Evolutionary conservation across 2,888 invertebrate species (phyloP).

Genomic region (Mesoligia furuncula): DNA sequence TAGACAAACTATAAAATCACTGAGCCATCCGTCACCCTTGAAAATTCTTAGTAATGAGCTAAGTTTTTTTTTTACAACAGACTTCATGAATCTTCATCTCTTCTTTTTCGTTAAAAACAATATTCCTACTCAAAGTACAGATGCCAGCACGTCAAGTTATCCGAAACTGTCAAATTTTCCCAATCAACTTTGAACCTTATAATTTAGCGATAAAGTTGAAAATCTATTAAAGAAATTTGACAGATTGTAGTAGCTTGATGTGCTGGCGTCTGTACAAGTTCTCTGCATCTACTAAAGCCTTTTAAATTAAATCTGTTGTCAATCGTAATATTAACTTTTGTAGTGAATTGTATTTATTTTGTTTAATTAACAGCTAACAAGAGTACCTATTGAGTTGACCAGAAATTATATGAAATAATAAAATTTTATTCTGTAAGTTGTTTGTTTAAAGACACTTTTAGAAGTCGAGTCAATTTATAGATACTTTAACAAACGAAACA

Average conservation of each 20-base stretch:
- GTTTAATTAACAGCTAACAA: not conserved
- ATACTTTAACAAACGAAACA: not conserved
- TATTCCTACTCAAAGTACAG: not conserved
- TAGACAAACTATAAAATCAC: constrained; percentile 3
- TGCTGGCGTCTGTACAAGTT: no score
- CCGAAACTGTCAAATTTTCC: no score
- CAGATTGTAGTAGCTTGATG: no score
- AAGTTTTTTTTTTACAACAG: not conserved
- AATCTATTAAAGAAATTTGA: no score
- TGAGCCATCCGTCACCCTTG: no score
- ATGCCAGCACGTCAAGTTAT: no score
- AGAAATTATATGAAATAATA: not conserved
- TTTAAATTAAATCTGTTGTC: not conserved
- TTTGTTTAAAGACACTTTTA: not conserved
- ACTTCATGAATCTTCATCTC: not conserved
- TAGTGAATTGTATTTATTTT: not conserved
- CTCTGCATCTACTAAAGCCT: not conserved
- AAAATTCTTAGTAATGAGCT: not conserved
- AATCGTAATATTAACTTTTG: not conserved
- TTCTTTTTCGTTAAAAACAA: not conserved
- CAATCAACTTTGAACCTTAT: no score
- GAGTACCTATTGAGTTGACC: not conserved
- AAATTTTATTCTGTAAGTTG: not conserved
- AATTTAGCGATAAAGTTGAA: no score
- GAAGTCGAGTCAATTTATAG: not conserved